phyloP scores from a whole-genome alignment of 2,797 vertebrate species.

The Mormyrops attenuatus region DNA sequence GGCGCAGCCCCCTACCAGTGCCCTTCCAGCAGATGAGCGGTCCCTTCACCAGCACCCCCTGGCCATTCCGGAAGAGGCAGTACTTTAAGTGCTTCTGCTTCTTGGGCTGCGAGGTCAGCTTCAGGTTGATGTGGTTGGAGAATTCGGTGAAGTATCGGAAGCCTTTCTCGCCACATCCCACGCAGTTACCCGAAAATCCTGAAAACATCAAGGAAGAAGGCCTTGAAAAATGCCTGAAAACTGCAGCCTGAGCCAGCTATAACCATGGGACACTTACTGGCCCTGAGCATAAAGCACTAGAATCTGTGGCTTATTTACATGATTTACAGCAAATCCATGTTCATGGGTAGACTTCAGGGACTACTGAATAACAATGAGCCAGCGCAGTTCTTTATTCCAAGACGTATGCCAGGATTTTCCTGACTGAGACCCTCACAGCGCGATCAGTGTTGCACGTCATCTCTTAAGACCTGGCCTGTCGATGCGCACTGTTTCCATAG shows the following conservation, averaged over 20 bases:
- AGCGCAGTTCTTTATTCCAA: background rate
- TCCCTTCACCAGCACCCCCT: slow-evolving; percentile 81
- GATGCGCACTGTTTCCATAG: slow-evolving; percentile 37
- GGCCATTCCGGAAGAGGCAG: slow-evolving; percentile 78
- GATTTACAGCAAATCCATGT: background rate
- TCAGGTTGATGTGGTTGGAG: slow-evolving; percentile 95
- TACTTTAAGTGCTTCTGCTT: slow-evolving; percentile 98
- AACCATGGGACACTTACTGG: background rate
- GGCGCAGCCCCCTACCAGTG: slow-evolving; percentile 64
- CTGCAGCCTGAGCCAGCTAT: background rate
- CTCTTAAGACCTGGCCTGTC: background rate
- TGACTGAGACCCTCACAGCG: background rate
- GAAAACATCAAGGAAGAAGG: background rate
- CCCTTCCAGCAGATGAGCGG: slow-evolving; percentile 88
- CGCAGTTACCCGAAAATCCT: slow-evolving; percentile 95
- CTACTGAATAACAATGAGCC: background rate
- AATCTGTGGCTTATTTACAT: background rate
- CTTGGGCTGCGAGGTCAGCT: slow-evolving; percentile 91
- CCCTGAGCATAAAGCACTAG: background rate
- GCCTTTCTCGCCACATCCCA: slow-evolving; percentile 93
- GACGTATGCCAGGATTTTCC: background rate
- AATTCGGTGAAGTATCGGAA: slow-evolving; percentile 98
- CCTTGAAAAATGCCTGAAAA: background rate
- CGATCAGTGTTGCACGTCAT: background rate
- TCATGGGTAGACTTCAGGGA: background rate